These are phyloP conservation scores for Andrena cerasifolii DNA, from an alignment of 1,140 invertebrate genomes.

Conservation along the genomic window DNA sequence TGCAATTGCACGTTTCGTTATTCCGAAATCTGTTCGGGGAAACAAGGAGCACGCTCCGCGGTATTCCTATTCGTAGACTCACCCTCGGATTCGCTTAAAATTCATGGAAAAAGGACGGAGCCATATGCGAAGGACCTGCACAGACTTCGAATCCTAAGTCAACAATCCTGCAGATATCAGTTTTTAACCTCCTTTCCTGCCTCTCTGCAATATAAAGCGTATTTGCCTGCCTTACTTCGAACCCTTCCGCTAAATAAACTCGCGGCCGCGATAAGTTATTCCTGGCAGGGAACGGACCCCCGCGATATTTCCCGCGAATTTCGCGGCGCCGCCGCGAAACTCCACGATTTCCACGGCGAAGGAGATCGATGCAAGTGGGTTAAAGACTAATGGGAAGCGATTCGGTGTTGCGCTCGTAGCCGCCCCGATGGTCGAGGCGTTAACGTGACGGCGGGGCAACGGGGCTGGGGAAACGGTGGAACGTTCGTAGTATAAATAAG, in stretches of 20 bases:
- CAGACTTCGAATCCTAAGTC: not conserved
- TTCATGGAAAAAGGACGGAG: conserved; percentile 9
- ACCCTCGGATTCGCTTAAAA: conserved; percentile 22
- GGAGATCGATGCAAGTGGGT: not conserved
- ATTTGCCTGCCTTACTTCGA: not conserved
- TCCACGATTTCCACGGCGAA: not conserved
- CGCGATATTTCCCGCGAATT: not conserved
- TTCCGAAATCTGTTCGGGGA: not conserved
- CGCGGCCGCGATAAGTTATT: not conserved
- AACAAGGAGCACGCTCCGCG: not conserved
- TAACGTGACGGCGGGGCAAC: not conserved
- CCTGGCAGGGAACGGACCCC: not conserved
- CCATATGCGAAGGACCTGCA: not conserved
- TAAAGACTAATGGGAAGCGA: conserved; percentile 6
- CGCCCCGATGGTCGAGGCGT: not conserved
- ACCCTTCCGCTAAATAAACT: not conserved
- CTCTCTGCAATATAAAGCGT: not conserved
- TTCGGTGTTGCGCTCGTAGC: not conserved
- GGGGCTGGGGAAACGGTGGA: not conserved
- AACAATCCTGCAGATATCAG: not conserved
- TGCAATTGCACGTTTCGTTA: not conserved
- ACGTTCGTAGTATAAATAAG: conserved; percentile 36
- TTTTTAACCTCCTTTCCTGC: not conserved
- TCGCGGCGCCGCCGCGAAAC: not conserved
- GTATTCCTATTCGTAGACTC: not conserved